Conservation (phyloP, 2,888 invertebrate species). For the Epinotia ramella region DNA sequence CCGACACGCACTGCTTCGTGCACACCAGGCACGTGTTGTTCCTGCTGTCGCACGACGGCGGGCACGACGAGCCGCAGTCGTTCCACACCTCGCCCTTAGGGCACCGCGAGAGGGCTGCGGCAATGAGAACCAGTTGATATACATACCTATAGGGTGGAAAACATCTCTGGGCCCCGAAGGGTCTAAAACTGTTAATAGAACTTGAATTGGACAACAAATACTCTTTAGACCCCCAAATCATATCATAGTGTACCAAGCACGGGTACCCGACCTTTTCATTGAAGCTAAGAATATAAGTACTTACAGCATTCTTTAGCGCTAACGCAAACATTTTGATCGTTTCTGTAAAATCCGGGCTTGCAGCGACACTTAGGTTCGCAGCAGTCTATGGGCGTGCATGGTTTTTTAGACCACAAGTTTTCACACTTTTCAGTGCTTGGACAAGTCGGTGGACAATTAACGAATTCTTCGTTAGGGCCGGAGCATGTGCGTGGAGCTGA, state of each 20-base stretch:
- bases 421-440: constrained; percentile 41
- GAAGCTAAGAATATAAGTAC: not conserved
- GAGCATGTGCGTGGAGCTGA: constrained; percentile 35
- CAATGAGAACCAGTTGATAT: not conserved
- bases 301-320: constrained; percentile 25
- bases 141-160: not conserved
- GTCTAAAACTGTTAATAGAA: too few relatives aligned
- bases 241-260: not conserved
- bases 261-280: not conserved
- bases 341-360: constrained; percentile 37
- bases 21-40: constrained; percentile 21
- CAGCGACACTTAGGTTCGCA: constrained; percentile 44
- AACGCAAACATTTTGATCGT: constrained; percentile 24
- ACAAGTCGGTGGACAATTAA: constrained; percentile 42
- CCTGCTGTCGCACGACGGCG: constrained; percentile 23
- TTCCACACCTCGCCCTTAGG: constrained; percentile 11
- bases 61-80: constrained; percentile 30
- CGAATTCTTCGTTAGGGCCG: constrained; percentile 42
- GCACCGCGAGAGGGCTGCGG: constrained; percentile 15
- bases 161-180: too few relatives aligned
- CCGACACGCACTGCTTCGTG: constrained; percentile 4
- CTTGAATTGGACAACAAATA: too few relatives aligned
- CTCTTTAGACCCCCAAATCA: not conserved
- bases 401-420: constrained; percentile 23
- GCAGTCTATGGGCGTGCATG: constrained; percentile 32